phyloP scores from a whole-genome alignment of 1,140 invertebrate genomes.

The honey bee (Apis mellifera) region Amel_HAv3.1 CM009945.2:7033501-7034000 shows the following conservation, averaged over 20 bases:
- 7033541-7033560: conserved; percentile 6
- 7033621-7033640: conserved; percentile 25
- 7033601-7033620: background rate
- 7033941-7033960: conserved; percentile 20
- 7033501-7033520: conserved; percentile 14
- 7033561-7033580: conserved; percentile 29
- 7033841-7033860: conserved; percentile 30
- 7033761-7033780: conserved; percentile 72
- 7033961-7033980: conserved; percentile 38
- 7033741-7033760: conserved; percentile 28
- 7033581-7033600: conserved; percentile 2
- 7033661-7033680: conserved; percentile 60
- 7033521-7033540: conserved; percentile 22
- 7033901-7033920: conserved; percentile 45
- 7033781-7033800: conserved; percentile 78
- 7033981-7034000: conserved; percentile 60
- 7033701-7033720: conserved; percentile 60
- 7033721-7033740: conserved; percentile 30
- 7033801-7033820: conserved; percentile 49
- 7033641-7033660: conserved; percentile 3
- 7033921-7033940: conserved; percentile 29
- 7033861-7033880: background rate
- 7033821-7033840: conserved; percentile 51
- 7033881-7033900: conserved; percentile 19
- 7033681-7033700: conserved; percentile 60